Percentiles rank a stretch among this genome's conserved stretches.
These are phyloP conservation scores for Nephrocerus scutellatus DNA, from an alignment of 2,888 invertebrate species.

Conservation along the genomic window DNA sequence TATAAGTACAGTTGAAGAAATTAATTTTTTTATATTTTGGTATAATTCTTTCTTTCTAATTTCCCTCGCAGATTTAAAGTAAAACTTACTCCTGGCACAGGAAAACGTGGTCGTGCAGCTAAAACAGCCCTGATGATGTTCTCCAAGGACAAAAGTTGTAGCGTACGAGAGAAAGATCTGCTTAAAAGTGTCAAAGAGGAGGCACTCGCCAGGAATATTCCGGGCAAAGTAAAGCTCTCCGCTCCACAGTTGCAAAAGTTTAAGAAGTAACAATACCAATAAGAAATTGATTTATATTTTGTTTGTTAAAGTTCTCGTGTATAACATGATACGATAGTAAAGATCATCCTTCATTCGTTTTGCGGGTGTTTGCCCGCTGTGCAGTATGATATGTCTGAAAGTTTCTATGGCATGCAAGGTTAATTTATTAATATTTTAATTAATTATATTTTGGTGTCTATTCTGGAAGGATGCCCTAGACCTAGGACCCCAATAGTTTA, in stretches of 20 bases:
- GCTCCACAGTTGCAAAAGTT: constrained; percentile 72
- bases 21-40: neutral
- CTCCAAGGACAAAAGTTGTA: constrained; percentile 68
- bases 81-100: constrained; percentile 89
- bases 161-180: constrained; percentile 77
- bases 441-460: too few species aligned
- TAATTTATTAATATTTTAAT: too few species aligned
- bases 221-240: constrained; percentile 93
- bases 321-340: too few species aligned
- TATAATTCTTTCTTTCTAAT: neutral
- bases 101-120: constrained; percentile 91
- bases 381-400: too few species aligned
- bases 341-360: too few species aligned
- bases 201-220: constrained; percentile 85
- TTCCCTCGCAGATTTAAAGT: constrained; percentile 71
- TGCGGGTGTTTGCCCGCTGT: too few species aligned
- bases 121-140: constrained; percentile 88
- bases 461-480: too few species aligned
- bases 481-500: too few species aligned
- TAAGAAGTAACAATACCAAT: constrained; percentile 59
- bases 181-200: constrained; percentile 90
- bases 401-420: too few species aligned
- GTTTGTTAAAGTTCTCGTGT: too few species aligned
- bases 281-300: too few species aligned
- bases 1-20: constrained; percentile 76